Evolutionary conservation across 2,113 vertebrate genomes (phyloP).

Genomic region (Eclectus roratus): DNA sequence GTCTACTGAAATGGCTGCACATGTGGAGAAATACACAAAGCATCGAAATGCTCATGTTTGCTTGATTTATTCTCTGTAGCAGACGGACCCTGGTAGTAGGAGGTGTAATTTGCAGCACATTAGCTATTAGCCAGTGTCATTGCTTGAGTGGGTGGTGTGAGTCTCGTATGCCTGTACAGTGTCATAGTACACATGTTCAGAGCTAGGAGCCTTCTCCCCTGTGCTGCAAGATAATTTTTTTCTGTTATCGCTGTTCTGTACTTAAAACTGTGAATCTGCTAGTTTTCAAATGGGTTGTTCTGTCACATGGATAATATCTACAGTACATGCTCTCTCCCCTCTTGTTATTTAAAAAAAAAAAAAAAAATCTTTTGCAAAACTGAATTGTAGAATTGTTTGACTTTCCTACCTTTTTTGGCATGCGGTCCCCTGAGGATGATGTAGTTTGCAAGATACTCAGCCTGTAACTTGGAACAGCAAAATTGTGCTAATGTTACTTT

Average conservation of each 20-base stretch:
- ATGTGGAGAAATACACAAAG: conserved; percentile 21
- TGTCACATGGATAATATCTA: neutral
- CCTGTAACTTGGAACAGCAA: neutral
- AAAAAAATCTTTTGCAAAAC: neutral
- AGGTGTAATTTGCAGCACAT: conserved; percentile 66
- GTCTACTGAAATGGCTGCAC: neutral
- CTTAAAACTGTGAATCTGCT: neutral
- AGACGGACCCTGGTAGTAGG: conserved; percentile 55
- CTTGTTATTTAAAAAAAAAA: neutral
- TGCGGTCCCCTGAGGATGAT: neutral
- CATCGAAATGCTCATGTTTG: neutral
- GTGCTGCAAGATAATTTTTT: neutral
- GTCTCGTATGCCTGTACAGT: conserved; percentile 65
- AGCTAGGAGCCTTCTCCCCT: neutral
- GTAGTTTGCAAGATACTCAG: neutral
- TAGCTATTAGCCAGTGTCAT: conserved; percentile 75
- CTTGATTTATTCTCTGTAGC: conserved; percentile 44
- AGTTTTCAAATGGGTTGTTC: neutral
- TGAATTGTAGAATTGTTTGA: neutral
- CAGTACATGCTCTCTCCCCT: neutral
- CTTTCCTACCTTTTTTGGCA: neutral
- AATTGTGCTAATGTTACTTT: neutral
- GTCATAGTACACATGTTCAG: conserved; percentile 75
- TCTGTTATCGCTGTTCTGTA: neutral
- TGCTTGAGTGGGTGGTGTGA: conserved; percentile 77